These are phyloP conservation scores for Alviniconcha strummeri DNA, from an alignment of 2,888 invertebrate species.

Conservation along the genomic window DNA sequence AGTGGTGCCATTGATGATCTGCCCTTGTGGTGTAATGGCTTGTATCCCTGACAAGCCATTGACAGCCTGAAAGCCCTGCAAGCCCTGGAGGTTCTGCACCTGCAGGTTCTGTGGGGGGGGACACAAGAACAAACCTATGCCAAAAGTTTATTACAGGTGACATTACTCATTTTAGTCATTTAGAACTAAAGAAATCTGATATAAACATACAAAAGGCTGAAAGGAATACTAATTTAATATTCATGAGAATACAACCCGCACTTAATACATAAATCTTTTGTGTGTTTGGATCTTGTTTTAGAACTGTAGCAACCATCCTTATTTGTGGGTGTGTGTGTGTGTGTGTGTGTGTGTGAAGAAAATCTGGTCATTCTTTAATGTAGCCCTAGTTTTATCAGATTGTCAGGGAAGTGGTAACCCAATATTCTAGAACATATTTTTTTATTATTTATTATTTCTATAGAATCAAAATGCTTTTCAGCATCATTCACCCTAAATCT, in stretches of 20 bases:
- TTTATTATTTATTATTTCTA: no score
- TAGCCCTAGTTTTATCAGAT: no score
- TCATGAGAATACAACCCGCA: background rate
- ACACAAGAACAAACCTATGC: no score
- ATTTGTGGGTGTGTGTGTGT: background rate
- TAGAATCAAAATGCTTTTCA: no score
- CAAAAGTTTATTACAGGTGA: background rate
- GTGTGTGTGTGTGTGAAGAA: background rate
- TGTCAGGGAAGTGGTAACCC: no score
- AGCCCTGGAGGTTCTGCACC: constrained; percentile 61
- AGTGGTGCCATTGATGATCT: constrained; percentile 47
- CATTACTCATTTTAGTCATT: no score
- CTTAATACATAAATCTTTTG: background rate
- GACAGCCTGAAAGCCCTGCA: constrained; percentile 57
- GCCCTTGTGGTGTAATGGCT: constrained; percentile 59
- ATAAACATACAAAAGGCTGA: background rate
- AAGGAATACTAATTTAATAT: background rate
- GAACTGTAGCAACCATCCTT: no score
- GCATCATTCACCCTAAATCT: no score
- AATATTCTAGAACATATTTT: no score
- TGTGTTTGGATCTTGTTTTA: no score
- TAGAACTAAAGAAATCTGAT: no score
- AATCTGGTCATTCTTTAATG: background rate
- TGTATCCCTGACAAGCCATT: constrained; percentile 47
- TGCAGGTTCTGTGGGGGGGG: constrained; percentile 52